Evolutionary conservation across 2,888 invertebrate genomes (phyloP).

Genomic region (Lasioglossum pauxillum): DNA sequence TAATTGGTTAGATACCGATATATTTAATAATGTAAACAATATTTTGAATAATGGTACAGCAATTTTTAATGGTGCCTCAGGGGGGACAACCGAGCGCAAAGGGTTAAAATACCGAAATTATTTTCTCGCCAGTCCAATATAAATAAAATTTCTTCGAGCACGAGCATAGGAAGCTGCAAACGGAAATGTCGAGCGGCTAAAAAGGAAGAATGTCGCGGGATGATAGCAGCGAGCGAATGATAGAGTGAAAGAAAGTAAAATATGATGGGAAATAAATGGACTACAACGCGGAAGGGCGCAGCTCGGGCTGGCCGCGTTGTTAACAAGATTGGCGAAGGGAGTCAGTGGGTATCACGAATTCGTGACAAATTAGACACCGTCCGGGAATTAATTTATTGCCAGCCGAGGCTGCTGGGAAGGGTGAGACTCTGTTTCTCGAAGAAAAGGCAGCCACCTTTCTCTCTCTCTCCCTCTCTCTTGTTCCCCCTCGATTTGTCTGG

Average conservation of each 20-base stretch:
- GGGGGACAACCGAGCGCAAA: no score
- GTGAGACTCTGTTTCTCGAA: constrained; percentile 16
- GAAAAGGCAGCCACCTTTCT: constrained; percentile 44
- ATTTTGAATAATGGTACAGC: no score
- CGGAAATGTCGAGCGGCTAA: not conserved
- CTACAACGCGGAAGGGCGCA: not conserved
- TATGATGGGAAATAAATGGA: not conserved
- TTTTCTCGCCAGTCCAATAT: no score
- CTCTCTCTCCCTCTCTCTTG: constrained; percentile 40
- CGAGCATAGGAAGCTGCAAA: not conserved
- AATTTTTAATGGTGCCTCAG: no score
- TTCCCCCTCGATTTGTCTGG: constrained; percentile 68
- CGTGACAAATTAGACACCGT: constrained; percentile 21
- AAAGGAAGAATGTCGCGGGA: not conserved
- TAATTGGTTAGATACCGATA: no score
- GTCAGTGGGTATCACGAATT: constrained; percentile 8
- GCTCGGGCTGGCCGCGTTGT: not conserved
- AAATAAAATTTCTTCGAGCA: no score
- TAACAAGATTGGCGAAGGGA: constrained; percentile 5
- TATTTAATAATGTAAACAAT: no score
- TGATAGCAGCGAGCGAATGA: not conserved
- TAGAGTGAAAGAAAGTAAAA: not conserved
- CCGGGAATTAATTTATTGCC: constrained; percentile 41
- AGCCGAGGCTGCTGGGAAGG: constrained; percentile 4
- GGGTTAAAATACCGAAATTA: no score